These are phyloP conservation scores for Halcyon chelicuti DNA, from an alignment of 2,797 vertebrate species.

Conservation along the genomic window DNA sequence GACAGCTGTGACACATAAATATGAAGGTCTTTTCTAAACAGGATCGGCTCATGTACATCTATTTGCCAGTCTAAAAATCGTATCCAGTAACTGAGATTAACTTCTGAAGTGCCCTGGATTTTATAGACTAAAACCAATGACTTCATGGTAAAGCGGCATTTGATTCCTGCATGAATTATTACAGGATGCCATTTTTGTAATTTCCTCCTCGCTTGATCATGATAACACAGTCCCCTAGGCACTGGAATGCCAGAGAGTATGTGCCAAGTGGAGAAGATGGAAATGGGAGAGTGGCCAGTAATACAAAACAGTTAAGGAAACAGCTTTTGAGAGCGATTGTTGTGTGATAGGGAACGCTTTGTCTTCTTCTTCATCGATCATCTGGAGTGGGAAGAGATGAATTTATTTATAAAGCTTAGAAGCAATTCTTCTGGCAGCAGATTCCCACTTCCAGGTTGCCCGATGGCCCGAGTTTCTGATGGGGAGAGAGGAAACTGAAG, in stretches of 20 bases:
- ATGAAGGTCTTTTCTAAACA: background rate
- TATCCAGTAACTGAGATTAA: background rate
- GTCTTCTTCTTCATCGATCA: slow-evolving; percentile 6
- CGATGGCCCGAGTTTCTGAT: background rate
- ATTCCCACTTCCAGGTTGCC: background rate
- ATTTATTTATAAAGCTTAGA: background rate
- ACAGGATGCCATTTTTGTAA: slow-evolving; percentile 17
- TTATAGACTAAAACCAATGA: background rate
- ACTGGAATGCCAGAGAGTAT: background rate
- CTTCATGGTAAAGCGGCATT: slow-evolving; percentile 5
- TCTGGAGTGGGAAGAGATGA: background rate
- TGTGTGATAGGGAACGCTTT: background rate
- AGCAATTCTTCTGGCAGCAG: background rate
- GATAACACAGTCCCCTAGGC: slow-evolving; percentile 22
- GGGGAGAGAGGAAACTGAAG: background rate
- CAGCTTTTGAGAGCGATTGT: background rate
- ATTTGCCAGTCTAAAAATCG: background rate
- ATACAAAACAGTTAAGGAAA: background rate
- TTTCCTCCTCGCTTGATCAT: background rate
- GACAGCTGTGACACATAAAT: background rate
- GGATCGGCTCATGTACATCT: background rate
- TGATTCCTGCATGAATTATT: background rate
- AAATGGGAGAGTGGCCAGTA: background rate
- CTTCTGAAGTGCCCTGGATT: background rate
- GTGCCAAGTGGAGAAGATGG: slow-evolving; percentile 22